Percentiles rank a stretch among this genome's conserved stretches.
These are phyloP conservation scores for Entomyzon cyanotis DNA, from an alignment of 2,113 vertebrate genomes.

Conservation along the genomic window DNA sequence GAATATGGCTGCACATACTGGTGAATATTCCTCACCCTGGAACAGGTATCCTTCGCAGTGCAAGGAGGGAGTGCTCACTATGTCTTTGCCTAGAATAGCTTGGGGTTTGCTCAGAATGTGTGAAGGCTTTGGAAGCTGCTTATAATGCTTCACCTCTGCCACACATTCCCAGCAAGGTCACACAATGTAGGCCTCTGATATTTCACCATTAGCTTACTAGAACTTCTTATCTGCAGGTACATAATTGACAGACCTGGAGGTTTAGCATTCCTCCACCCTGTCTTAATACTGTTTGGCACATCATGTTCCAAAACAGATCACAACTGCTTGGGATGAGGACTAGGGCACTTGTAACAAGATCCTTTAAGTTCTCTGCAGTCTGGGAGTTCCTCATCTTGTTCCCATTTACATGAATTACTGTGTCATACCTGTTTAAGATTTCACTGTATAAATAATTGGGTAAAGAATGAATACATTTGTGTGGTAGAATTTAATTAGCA, in stretches of 20 bases:
- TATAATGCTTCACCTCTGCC: background rate
- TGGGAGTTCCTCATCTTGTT: background rate
- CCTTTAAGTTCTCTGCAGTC: background rate
- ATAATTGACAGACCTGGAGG: background rate
- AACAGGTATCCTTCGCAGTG: background rate
- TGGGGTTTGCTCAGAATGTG: background rate
- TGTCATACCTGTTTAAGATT: background rate
- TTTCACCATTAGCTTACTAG: background rate
- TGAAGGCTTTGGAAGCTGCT: background rate
- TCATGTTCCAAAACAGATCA: background rate
- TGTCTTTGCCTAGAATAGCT: background rate
- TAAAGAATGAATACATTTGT: background rate
- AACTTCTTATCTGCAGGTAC: background rate
- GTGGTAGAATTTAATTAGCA: background rate
- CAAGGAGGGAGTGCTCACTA: background rate
- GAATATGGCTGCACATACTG: background rate
- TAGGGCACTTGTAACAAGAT: background rate
- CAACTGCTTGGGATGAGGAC: background rate
- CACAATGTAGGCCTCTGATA: background rate
- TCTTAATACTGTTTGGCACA: background rate
- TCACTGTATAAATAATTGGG: background rate
- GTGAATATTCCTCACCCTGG: background rate
- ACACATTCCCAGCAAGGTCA: background rate
- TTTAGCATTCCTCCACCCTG: conserved; percentile 22
- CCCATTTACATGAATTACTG: background rate